A percentile compares a stretch with the other conserved stretches of the same genome.
phyloP scores from a whole-genome alignment of 2,888 invertebrate species.

The Drosophila phalerata region DNA sequence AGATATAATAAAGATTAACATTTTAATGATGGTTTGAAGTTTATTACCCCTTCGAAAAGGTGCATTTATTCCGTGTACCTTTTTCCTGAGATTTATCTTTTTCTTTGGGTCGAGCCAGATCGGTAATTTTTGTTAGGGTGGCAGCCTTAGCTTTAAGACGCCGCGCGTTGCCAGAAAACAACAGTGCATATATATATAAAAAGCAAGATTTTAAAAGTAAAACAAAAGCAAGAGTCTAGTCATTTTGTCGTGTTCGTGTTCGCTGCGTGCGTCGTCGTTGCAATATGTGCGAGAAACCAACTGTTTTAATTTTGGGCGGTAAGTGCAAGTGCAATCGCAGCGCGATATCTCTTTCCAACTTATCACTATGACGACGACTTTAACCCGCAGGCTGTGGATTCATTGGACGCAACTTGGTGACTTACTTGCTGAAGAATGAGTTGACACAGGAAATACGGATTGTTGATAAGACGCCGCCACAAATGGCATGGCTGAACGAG shows the following conservation, averaged over 20 bases:
- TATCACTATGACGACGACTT: constrained; percentile 45
- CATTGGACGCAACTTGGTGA: constrained; percentile 95
- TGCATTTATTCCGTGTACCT: no score
- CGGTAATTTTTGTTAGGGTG: no score
- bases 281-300: constrained; percentile 83
- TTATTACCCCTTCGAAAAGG: no score
- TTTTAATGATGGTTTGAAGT: no score
- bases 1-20: no score
- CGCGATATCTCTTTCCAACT: constrained; percentile 20
- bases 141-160: no score
- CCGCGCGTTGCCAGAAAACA: no score
- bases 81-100: no score
- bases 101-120: no score
- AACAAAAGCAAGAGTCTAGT: constrained; percentile 45
- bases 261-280: constrained; percentile 34
- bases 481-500: constrained; percentile 94
- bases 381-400: constrained; percentile 93
- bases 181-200: not conserved
- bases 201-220: constrained; percentile 17
- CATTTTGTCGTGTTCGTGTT: constrained; percentile 23
- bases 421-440: constrained; percentile 92
- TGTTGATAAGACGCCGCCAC: constrained; percentile 97
- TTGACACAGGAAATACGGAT: constrained; percentile 91
- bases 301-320: constrained; percentile 85
- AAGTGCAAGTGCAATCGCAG: constrained; percentile 46